Conservation (phyloP, 2,888 invertebrate genomes). For the Monochamus alternatus region DNA sequence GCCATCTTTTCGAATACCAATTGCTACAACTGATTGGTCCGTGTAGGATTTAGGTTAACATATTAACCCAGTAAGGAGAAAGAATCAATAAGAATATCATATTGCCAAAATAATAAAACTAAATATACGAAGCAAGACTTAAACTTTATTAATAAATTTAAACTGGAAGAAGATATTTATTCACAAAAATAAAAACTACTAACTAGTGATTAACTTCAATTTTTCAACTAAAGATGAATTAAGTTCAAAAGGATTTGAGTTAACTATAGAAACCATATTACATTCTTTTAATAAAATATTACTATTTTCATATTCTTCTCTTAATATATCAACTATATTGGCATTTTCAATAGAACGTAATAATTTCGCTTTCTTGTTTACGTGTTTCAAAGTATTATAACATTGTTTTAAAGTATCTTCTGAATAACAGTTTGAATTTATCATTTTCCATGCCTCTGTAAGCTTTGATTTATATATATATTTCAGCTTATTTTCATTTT, state of each 20-base stretch:
- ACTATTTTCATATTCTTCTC: conserved; percentile 64
- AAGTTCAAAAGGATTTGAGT: conserved; percentile 57
- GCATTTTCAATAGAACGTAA: conserved; percentile 65
- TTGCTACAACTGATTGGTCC: conserved; percentile 18
- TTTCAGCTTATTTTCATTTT: conserved; percentile 60
- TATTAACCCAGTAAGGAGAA: conserved; percentile 4
- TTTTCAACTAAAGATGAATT: conserved; percentile 9
- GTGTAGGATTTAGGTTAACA: neutral
- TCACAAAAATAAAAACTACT: neutral
- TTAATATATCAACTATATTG: conserved; percentile 62
- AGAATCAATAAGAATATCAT: conserved; percentile 30
- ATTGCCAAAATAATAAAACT: conserved; percentile 21
- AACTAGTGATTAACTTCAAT: conserved; percentile 17
- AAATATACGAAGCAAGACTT: conserved; percentile 26
- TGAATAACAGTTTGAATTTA: conserved; percentile 59
- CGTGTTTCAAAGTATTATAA: conserved; percentile 63
- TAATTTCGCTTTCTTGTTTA: conserved; percentile 66
- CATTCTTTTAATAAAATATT: conserved; percentile 63
- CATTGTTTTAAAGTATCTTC: conserved; percentile 56
- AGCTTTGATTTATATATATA: conserved; percentile 61
- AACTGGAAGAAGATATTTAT: neutral
- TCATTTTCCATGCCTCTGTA: conserved; percentile 63
- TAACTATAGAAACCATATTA: conserved; percentile 55
- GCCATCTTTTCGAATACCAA: conserved; percentile 80
- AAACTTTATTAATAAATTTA: neutral